phyloP scores from a whole-genome alignment of 2,797 vertebrate genomes.

The Tamandua tetradactyla region DNA sequence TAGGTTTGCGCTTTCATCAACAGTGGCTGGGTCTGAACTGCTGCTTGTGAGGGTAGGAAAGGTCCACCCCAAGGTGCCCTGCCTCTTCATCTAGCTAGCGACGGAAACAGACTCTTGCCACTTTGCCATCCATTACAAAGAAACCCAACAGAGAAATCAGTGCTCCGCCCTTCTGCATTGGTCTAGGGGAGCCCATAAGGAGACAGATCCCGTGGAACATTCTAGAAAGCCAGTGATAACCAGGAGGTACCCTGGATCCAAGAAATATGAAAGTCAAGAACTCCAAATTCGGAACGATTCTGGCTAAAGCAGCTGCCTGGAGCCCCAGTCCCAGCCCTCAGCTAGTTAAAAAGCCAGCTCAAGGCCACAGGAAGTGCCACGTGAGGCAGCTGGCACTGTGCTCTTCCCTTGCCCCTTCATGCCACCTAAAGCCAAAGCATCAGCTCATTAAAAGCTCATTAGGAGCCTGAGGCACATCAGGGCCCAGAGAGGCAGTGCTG shows the following conservation, averaged over 20 bases:
- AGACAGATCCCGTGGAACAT: not conserved
- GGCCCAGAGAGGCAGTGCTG: slow-evolving; percentile 35
- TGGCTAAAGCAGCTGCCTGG: not conserved
- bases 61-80: rapidly evolving
- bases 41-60: not conserved
- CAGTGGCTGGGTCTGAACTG: not conserved
- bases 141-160: not conserved
- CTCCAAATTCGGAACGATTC: not conserved
- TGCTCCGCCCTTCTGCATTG: not conserved
- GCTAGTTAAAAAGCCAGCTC: not conserved
- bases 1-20: not conserved
- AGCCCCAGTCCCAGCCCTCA: not conserved
- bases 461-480: slow-evolving; percentile 71
- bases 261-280: not conserved
- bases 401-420: slow-evolving; percentile 47
- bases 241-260: not conserved
- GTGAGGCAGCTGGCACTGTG: not conserved
- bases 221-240: not conserved
- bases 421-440: slow-evolving; percentile 61
- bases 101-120: not conserved
- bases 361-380: not conserved
- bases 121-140: not conserved
- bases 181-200: not conserved
- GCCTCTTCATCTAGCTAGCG: not conserved
- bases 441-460: slow-evolving; percentile 82